Evolutionary conservation across 2,797 vertebrate genomes (phyloP), one percentile per base, ranked within the genome.

Genomic region (Schizopygopsis pylzovi): DNA sequence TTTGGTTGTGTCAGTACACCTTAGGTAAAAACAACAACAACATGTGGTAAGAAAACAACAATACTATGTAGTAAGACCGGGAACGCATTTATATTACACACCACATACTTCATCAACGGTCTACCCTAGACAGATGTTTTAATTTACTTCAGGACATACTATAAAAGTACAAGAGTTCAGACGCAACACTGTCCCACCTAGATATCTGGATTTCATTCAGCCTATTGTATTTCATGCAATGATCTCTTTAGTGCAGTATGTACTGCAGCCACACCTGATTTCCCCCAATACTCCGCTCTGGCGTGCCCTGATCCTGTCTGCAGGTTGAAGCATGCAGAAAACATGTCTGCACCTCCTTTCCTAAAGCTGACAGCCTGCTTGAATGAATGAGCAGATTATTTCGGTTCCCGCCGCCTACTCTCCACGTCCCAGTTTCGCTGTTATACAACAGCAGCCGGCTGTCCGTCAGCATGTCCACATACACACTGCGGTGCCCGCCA

Each of bases 261-360:
- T 49, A 4, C 33, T 15, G 15, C 45, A 52, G 33, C 82, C 82
- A 83, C 82, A 76, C 82, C 82, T 76, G 45, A 83, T 61, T 11
- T 80, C 33, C 16, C 56, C 39, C 1, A 47, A 71, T 49, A 10
- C 61, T 85, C 73, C 15, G 18, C 12, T 49, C 79, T 81, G 73
- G 52, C 22, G 12, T 37, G 43, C 56, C 45, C 67, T 25, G 49
- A 47, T 43, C 45, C 39, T 70, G 45, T 13, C 52, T 77, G 79
- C 89, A 88, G 59, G 89, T 81, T 71, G 49, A 82, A 76, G 87
- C 86, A 84, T 59, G 75, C 67, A 37, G 49, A 87, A 56, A 67
- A 41, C 52, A 45, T 63, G 33, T 75, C 76, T 78, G 78, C 76
- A 88, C 83, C 80, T 85, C 63, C 72, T 78, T 61, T 79, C 85